These are phyloP conservation scores for Pachycephala philippinensis DNA, from an alignment of 2,113 vertebrate species.

Conservation along the genomic window DNA sequence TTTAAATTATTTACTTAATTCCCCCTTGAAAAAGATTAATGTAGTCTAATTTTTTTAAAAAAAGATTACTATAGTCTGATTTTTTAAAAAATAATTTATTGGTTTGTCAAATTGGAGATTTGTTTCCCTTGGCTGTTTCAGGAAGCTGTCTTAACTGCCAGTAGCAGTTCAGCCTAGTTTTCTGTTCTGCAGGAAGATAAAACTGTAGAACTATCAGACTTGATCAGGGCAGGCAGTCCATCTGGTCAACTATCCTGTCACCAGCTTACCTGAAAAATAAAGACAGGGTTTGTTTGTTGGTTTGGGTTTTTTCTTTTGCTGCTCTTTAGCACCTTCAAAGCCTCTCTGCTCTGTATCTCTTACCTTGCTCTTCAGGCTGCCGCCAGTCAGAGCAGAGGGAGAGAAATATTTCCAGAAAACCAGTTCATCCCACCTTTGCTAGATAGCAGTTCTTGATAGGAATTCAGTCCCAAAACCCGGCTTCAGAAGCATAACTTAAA, in stretches of 20 bases:
- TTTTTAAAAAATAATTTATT: neutral
- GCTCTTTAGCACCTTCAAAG: neutral
- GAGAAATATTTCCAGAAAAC: neutral
- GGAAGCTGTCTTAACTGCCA: neutral
- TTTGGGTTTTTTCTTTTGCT: neutral
- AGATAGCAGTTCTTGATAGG: neutral
- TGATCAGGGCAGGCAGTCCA: neutral
- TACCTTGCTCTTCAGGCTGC: neutral
- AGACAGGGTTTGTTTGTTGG: neutral
- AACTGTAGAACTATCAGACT: constrained; percentile 3
- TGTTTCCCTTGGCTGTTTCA: neutral
- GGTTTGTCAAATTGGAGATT: neutral
- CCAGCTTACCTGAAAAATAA: neutral
- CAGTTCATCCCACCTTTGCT: neutral
- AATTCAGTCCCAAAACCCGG: neutral
- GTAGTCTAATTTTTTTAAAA: neutral
- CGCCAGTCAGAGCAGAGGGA: neutral
- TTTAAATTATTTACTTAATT: neutral
- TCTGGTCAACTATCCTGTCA: neutral
- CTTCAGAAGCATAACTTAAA: neutral
- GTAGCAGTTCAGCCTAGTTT: neutral
- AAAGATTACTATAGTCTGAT: neutral
- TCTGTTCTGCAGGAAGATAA: neutral
- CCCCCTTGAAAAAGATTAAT: neutral
- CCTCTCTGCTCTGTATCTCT: neutral